These are phyloP conservation scores for Malurus elegans DNA, from an alignment of 2,113 vertebrate genomes.

Conservation along the genomic window DNA sequence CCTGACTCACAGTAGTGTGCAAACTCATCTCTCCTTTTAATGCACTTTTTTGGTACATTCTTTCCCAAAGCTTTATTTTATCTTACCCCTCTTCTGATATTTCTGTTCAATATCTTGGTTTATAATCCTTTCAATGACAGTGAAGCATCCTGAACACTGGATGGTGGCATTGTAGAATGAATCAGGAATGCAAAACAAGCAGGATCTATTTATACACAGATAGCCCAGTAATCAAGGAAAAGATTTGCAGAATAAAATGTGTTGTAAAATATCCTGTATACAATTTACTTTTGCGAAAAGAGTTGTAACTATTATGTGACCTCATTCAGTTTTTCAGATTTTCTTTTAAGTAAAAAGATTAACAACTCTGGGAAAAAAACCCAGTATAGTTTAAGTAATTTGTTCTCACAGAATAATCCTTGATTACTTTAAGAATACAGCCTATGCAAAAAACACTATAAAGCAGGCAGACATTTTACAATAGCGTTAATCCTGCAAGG, in stretches of 20 bases:
- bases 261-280: neutral
- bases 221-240: neutral
- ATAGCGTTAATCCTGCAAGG: neutral
- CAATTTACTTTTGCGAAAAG: neutral
- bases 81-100: neutral
- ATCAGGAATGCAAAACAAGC: neutral
- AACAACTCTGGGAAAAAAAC: neutral
- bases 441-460: neutral
- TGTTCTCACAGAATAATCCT: conserved; percentile 6
- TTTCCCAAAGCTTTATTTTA: neutral
- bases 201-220: neutral
- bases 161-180: conserved; percentile 46
- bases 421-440: neutral
- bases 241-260: neutral
- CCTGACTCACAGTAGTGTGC: neutral
- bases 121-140: neutral
- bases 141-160: conserved; percentile 14
- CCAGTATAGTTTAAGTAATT: neutral
- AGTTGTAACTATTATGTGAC: neutral
- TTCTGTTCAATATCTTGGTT: neutral
- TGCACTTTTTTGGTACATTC: neutral
- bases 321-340: neutral
- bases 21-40: neutral
- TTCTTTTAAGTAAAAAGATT: conserved; percentile 2
- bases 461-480: neutral